Conservation (phyloP, 35 echinoderm and acorn worm genomes). For the Ophiothrix spiculata region DNA sequence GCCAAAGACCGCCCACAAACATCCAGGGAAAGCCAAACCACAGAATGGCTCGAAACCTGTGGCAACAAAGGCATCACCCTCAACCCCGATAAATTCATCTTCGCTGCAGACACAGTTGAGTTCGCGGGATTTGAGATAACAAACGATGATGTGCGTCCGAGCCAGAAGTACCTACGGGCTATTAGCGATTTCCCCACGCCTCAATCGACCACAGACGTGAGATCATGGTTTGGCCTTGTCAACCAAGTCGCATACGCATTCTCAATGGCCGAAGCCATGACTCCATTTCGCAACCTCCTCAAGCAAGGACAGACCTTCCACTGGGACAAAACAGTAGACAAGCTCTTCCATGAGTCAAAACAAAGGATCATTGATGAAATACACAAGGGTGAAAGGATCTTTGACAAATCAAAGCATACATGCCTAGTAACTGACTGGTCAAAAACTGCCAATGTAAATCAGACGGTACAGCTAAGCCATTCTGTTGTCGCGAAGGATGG, state of each 20-base stretch:
- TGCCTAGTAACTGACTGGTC: constrained; percentile 16
- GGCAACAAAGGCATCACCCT: constrained; percentile 31
- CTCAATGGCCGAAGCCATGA: constrained; percentile 24
- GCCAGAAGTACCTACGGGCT: constrained; percentile 14
- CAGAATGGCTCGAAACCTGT: constrained; percentile 16
- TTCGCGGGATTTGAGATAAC: constrained; percentile 23
- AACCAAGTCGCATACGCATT: constrained; percentile 34
- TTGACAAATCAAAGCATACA: constrained; percentile 15
- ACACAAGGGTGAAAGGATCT: not conserved
- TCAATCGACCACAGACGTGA: not conserved
- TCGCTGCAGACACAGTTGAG: not conserved
- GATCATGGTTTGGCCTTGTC: constrained; percentile 23
- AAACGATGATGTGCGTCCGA: not conserved
- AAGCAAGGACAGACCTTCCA: constrained; percentile 6
- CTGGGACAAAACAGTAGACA: constrained; percentile 28
- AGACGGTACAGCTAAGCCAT: constrained; percentile 14
- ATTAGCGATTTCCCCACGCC: constrained; percentile 31
- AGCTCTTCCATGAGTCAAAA: constrained; percentile 18
- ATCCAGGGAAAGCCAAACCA: not conserved
- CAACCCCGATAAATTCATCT: constrained; percentile 32
- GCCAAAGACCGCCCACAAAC: not conserved
- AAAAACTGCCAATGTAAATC: constrained; percentile 23
- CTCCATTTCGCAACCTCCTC: constrained; percentile 37
- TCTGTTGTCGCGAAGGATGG: constrained; percentile 29
- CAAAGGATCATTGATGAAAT: constrained; percentile 17